Evolutionary conservation across 2,797 vertebrate species (phyloP).

Genomic region (Leptatherina wallacei): DNA sequence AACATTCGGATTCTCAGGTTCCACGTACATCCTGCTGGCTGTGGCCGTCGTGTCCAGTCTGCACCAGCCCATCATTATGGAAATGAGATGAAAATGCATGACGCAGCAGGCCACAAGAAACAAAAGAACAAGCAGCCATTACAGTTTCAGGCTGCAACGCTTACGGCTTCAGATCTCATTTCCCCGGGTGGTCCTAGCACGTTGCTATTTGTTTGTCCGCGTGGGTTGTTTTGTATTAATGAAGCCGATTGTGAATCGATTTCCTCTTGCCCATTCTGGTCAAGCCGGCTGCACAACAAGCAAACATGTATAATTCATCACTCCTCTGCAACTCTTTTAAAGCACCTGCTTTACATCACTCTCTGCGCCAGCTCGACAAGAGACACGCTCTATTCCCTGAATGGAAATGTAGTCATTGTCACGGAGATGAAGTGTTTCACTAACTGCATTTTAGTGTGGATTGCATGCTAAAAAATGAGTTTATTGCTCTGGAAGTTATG

Average conservation of each 20-base stretch:
- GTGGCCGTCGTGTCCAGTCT: conserved; percentile 19
- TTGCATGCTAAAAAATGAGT: conserved; percentile 47
- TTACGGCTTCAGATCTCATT: conserved; percentile 36
- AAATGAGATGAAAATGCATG: conserved; percentile 57
- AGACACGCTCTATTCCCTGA: conserved; percentile 12
- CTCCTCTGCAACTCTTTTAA: conserved; percentile 13
- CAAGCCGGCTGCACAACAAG: conserved; percentile 33
- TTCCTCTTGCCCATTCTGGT: conserved; percentile 29
- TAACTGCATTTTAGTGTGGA: conserved; percentile 43
- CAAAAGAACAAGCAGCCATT: conserved; percentile 30
- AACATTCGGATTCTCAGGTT: conserved; percentile 10
- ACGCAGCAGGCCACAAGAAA: conserved; percentile 13
- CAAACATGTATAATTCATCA: conserved; percentile 50
- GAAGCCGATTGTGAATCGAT: conserved; percentile 48
- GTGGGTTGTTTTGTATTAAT: conserved; percentile 49
- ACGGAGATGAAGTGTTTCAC: conserved; percentile 25
- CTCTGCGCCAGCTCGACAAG: not conserved
- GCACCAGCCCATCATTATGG: conserved; percentile 44
- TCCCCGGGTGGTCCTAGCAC: conserved; percentile 20
- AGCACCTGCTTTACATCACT: conserved; percentile 17
- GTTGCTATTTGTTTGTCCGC: conserved; percentile 33
- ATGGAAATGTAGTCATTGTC: conserved; percentile 25
- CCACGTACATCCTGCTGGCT: conserved; percentile 21
- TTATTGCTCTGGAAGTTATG: conserved; percentile 54
- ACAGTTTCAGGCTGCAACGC: conserved; percentile 12